Conservation (phyloP, 2,113 vertebrate species). For the Perca schrenkii region DNA sequence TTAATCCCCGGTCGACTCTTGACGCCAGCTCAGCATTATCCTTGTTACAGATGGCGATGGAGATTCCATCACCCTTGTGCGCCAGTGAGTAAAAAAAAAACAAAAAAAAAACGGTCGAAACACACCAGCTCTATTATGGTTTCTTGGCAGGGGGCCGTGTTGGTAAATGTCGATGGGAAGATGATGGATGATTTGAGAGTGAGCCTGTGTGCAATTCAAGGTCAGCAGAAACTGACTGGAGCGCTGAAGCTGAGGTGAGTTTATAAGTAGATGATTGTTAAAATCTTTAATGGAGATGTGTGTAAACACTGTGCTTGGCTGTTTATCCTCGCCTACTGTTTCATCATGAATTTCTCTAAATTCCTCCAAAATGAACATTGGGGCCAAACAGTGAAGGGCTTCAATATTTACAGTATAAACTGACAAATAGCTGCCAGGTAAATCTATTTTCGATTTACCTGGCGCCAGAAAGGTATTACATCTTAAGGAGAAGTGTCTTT, state of each 20-base stretch:
- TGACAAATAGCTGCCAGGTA: slow-evolving; percentile 42
- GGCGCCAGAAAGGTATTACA: slow-evolving; percentile 15
- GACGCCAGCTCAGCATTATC: slow-evolving; percentile 74
- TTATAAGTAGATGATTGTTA: slow-evolving; percentile 44
- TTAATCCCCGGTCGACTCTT: slow-evolving; percentile 69
- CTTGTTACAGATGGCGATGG: slow-evolving; percentile 54
- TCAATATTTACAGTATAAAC: slow-evolving; percentile 39
- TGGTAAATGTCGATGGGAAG: slow-evolving; percentile 56
- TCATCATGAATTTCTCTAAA: slow-evolving; percentile 40
- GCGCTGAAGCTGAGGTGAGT: slow-evolving; percentile 18
- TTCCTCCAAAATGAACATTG: slow-evolving; percentile 46
- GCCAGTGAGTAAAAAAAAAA: slow-evolving; percentile 25
- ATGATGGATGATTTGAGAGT: slow-evolving; percentile 70
- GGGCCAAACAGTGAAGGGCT: slow-evolving; percentile 21
- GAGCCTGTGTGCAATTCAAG: slow-evolving; percentile 53
- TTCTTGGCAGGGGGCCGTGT: slow-evolving; percentile 52
- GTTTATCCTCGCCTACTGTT: slow-evolving; percentile 29
- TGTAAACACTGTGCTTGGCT: slow-evolving; percentile 19
- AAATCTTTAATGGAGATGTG: slow-evolving; percentile 55
- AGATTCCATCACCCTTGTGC: slow-evolving; percentile 61
- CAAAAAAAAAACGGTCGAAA: slow-evolving; percentile 51
- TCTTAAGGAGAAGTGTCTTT: slow-evolving; percentile 23
- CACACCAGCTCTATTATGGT: slow-evolving; percentile 63
- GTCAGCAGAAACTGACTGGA: slow-evolving; percentile 59
- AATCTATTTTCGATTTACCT: slow-evolving; percentile 50